Evolutionary conservation across 2,888 invertebrate species (phyloP), one percentile per base, ranked within the genome.

Genomic region (Ophion ventricosus): DNA sequence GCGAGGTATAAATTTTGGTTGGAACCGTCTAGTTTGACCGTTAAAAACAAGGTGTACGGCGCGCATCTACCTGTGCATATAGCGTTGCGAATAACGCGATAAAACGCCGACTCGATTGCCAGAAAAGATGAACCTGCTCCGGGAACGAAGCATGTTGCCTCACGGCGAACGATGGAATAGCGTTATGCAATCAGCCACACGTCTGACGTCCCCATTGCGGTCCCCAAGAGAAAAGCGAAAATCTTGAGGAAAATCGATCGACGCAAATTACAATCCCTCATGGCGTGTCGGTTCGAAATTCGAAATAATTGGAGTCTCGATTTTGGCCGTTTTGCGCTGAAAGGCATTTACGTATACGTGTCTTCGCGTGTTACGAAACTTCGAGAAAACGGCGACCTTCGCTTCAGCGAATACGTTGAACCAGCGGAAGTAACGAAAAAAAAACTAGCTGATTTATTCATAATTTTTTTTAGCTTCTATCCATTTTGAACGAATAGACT

Each of bases 81-180:
- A 4, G n/a, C 4, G 4, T 4, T 57, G 20, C 23, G 35, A 57
- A 23, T 57, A 40, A 25, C 8, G 56, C 79, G 63, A 72, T 79
- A 79, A 79, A 72, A 29, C 63, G 25, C 59, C 23, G 61, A 63
- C 76, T 69, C 29, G 67, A 77, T 77, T 64, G 64, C 72, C 75
- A 79, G 40, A 11, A 70, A 64, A 72, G 64, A 79, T 79, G 72
- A 14, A 79, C 63, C 56, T 72, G 35, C 49, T 25, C 2, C 35
- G 40, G 54, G 0, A 10, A 23, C 17, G 23, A 26, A 54, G 54
- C n/a, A n/a, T n/a, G n/a, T n/a, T n/a, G n/a, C n/a, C n/a, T n/a
- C n/a, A n/a, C n/a, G n/a, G n/a, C n/a, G n/a, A n/a, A n/a, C 49
- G 63, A 14, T 20, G n/a, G 20, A 40, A 40, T 26, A 35, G 0